These are phyloP conservation scores for Sphinx pinastri DNA, from an alignment of 2,888 invertebrate species.

Conservation along the genomic window DNA sequence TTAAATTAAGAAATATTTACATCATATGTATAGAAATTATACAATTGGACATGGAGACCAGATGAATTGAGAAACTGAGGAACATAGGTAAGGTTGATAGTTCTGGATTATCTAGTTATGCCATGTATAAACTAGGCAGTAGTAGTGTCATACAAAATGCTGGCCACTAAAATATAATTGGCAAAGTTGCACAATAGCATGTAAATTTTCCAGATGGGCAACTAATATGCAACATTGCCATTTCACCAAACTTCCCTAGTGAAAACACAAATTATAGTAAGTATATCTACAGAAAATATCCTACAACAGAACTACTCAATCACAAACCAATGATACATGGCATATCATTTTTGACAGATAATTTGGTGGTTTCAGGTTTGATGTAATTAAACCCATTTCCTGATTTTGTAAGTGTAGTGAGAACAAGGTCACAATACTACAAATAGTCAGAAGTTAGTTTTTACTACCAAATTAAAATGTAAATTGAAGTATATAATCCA, in stretches of 20 bases:
- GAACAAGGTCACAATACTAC: too few species aligned
- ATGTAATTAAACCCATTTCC: too few species aligned
- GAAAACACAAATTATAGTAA: background rate
- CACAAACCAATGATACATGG: conserved; percentile 14
- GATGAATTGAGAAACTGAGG: conserved; percentile 35
- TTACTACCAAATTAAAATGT: background rate
- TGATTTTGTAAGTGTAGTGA: too few species aligned
- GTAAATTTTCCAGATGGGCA: too few species aligned
- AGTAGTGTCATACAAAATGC: background rate
- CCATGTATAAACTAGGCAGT: background rate
- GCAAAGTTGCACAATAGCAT: too few species aligned
- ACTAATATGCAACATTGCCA: too few species aligned
- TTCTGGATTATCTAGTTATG: background rate
- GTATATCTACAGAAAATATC: background rate
- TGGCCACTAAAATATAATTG: too few species aligned
- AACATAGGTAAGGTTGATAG: conserved; percentile 21
- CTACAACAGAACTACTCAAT: conserved; percentile 8
- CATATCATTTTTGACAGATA: conserved; percentile 22
- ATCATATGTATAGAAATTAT: conserved; percentile 46
- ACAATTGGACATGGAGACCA: conserved; percentile 38
- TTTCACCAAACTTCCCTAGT: too few species aligned
- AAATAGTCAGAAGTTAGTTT: background rate
- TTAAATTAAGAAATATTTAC: conserved; percentile 60
- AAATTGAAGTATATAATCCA: too few species aligned
- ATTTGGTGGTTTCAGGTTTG: background rate